A percentile compares a stretch with the other conserved stretches of the same genome.
Evolutionary conservation across 2,888 invertebrate genomes (phyloP).

Genomic region (Nymphalis polychloros): DNA sequence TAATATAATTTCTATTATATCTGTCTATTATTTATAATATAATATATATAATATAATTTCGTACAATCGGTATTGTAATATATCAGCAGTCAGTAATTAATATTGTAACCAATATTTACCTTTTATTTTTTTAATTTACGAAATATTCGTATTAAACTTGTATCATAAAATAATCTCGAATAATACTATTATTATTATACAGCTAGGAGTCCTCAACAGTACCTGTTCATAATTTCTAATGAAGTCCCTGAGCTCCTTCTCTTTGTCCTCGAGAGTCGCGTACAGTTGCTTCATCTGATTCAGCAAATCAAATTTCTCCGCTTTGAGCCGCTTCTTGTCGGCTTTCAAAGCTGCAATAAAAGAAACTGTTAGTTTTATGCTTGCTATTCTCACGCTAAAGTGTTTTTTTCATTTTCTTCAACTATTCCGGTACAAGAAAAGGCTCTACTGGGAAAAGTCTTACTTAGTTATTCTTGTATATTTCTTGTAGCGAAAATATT

Average conservation of each 20-base stretch:
- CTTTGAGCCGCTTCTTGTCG: constrained; percentile 94
- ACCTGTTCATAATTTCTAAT: constrained; percentile 97
- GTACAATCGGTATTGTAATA: neutral
- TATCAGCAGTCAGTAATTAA: neutral
- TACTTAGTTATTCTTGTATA: constrained; percentile 18
- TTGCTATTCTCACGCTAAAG: constrained; percentile 15
- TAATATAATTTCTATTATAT: too few species aligned
- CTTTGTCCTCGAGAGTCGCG: constrained; percentile 96
- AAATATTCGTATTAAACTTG: neutral
- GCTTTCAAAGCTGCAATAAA: constrained; percentile 87
- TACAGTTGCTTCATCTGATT: constrained; percentile 98
- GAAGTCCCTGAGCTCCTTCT: constrained; percentile 95
- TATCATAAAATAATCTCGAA: constrained; percentile 1
- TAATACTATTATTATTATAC: too few species aligned
- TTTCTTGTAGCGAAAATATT: constrained; percentile 15
- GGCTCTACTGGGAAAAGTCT: constrained; percentile 25
- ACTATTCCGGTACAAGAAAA: constrained; percentile 32
- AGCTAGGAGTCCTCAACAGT: neutral
- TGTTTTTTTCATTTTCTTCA: constrained; percentile 33
- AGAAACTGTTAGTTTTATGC: constrained; percentile 32
- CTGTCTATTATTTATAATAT: too few species aligned
- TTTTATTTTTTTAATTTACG: neutral
- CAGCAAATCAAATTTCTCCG: constrained; percentile 95
- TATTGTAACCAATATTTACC: neutral
- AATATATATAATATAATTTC: neutral